Evolutionary conservation across 1,140 invertebrate species (phyloP).

Genomic region (Agraylea sexmaculata): DNA sequence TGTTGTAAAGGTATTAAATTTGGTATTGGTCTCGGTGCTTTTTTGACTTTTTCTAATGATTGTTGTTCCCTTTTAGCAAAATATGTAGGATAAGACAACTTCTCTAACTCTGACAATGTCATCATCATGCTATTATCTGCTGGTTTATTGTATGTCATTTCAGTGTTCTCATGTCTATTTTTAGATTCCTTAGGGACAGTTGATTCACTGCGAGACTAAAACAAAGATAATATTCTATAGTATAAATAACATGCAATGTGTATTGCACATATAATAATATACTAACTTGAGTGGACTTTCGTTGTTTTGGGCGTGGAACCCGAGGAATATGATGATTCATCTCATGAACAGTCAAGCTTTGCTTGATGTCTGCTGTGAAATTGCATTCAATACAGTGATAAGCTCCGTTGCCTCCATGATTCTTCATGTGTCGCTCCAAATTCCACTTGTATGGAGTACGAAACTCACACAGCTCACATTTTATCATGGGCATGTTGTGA

Average conservation of each 20-base stretch:
- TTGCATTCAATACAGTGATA: constrained; percentile 81
- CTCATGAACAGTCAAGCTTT: constrained; percentile 84
- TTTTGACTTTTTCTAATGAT: constrained; percentile 17
- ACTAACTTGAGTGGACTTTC: too few species aligned
- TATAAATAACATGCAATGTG: too few species aligned
- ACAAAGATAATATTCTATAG: too few species aligned
- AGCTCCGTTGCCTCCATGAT: constrained; percentile 70
- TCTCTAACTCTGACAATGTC: too few species aligned
- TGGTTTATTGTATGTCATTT: too few species aligned
- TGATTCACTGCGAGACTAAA: too few species aligned
- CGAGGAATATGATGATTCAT: constrained; percentile 78
- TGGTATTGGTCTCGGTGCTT: constrained; percentile 49
- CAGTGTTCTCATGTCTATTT: too few species aligned
- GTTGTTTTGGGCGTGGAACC: constrained; percentile 57
- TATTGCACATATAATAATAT: too few species aligned
- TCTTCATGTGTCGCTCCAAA: constrained; percentile 83
- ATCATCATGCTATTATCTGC: too few species aligned
- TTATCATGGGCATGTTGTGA: constrained; percentile 86
- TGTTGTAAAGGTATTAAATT: constrained; percentile 59
- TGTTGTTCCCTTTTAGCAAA: constrained; percentile 1
- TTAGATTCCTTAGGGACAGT: too few species aligned
- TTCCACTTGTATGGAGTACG: constrained; percentile 89
- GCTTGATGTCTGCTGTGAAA: constrained; percentile 85
- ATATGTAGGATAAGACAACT: too few species aligned
- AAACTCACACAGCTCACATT: constrained; percentile 87